phyloP scores from a whole-genome alignment of 2,113 vertebrate genomes.

The Eonycteris spelaea region DNA sequence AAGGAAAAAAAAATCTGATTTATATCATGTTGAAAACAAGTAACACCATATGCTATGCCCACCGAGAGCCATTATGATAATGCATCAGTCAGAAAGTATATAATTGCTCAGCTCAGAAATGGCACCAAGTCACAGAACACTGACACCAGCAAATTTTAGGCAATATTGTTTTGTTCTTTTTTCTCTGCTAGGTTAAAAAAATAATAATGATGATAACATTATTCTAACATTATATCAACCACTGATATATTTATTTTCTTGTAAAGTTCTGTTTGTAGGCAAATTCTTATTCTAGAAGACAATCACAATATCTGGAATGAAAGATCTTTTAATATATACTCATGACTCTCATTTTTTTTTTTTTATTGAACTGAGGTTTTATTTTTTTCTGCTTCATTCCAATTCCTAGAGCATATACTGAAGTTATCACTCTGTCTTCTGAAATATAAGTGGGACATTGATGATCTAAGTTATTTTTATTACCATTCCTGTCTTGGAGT shows the following conservation, averaged over 20 bases:
- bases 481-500: background rate
- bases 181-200: constrained; percentile 68
- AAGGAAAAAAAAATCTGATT: constrained; percentile 34
- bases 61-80: constrained; percentile 71
- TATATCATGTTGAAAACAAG: constrained; percentile 70
- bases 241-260: constrained; percentile 69
- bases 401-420: background rate
- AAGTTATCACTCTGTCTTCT: background rate
- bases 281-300: constrained; percentile 60
- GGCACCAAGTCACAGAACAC: constrained; percentile 75
- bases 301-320: constrained; percentile 58
- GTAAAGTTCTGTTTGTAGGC: constrained; percentile 63
- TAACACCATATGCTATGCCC: constrained; percentile 74
- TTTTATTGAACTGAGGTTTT: background rate
- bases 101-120: constrained; percentile 73
- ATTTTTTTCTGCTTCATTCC: background rate
- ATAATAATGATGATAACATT: constrained; percentile 31
- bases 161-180: constrained; percentile 67
- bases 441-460: background rate
- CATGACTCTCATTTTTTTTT: background rate
- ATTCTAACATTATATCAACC: background rate
- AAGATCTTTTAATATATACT: background rate
- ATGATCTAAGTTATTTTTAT: background rate
- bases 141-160: constrained; percentile 74
- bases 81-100: constrained; percentile 66